Conservation (phyloP, 2,113 vertebrate species). For the Epinephelus lanceolatus region DNA sequence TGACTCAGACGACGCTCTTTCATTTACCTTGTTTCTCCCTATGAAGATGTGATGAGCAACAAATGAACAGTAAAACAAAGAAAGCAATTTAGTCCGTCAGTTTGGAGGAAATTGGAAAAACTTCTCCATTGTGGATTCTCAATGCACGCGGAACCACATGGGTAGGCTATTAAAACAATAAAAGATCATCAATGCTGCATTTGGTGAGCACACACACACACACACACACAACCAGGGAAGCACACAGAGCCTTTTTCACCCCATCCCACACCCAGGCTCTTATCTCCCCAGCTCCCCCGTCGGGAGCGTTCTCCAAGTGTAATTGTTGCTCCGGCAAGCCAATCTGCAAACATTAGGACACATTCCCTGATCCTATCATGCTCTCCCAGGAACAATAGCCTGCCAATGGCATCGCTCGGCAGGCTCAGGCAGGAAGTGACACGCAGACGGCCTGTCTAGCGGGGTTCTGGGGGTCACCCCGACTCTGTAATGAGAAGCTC, state of each 20-base stretch:
- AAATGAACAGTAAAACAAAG: conserved; percentile 74
- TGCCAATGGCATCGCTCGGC: conserved; percentile 73
- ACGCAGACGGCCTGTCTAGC: conserved; percentile 77
- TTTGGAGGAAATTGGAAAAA: conserved; percentile 76
- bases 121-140: conserved; percentile 72
- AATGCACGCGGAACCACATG: conserved; percentile 47
- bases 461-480: conserved; percentile 75
- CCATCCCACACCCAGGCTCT: conserved; percentile 75
- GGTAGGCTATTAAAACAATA: conserved; percentile 78
- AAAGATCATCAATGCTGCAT: conserved; percentile 66
- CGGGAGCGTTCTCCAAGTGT: conserved; percentile 75
- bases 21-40: conserved; percentile 36
- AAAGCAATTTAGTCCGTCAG: conserved; percentile 71
- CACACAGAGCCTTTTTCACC: conserved; percentile 51
- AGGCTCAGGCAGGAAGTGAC: conserved; percentile 81
- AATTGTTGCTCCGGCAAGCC: conserved; percentile 79
- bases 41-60: conserved; percentile 69
- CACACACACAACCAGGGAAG: conserved; percentile 10
- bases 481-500: conserved; percentile 77
- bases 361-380: conserved; percentile 78
- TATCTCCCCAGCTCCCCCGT: conserved; percentile 68
- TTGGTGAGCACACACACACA: conserved; percentile 29
- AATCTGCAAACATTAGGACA: conserved; percentile 84
- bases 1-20: conserved; percentile 36
- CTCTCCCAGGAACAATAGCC: conserved; percentile 78